phyloP scores from a whole-genome alignment of 2,888 invertebrate species.

The Dasysyrphus tricinctus region DNA sequence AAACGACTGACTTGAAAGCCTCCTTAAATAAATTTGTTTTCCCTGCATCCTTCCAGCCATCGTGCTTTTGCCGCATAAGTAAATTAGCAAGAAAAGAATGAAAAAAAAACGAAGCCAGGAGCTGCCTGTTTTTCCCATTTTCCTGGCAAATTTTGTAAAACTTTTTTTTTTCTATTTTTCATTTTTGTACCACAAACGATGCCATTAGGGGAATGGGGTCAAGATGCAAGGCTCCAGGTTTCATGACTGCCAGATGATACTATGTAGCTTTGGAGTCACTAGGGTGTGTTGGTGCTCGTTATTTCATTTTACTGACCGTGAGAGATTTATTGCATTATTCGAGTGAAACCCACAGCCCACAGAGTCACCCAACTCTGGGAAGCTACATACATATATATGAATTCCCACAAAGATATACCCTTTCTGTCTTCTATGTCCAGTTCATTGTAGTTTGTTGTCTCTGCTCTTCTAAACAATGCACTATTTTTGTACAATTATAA shows the following conservation, averaged over 20 bases:
- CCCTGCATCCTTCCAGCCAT: slow-evolving; percentile 11
- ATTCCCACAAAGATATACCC: slow-evolving; percentile 4
- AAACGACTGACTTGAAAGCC: slow-evolving; percentile 60
- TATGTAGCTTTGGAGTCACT: slow-evolving; percentile 28
- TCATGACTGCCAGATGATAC: slow-evolving; percentile 56
- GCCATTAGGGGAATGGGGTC: slow-evolving; percentile 72
- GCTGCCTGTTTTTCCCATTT: slow-evolving; percentile 15
- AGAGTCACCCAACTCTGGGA: slow-evolving; percentile 5
- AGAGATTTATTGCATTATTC: slow-evolving; percentile 68
- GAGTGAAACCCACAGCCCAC: slow-evolving; percentile 27
- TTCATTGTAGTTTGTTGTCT: slow-evolving; percentile 10
- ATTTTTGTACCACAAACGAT: slow-evolving; percentile 30
- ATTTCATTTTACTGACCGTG: slow-evolving; percentile 73
- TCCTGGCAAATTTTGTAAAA: slow-evolving; percentile 51
- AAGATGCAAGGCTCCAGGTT: slow-evolving; percentile 75
- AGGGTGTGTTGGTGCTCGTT: slow-evolving; percentile 62
- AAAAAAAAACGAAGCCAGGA: slow-evolving; percentile 10
- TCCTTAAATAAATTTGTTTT: slow-evolving; percentile 46
- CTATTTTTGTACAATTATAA: slow-evolving; percentile 64
- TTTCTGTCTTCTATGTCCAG: slow-evolving; percentile 24
- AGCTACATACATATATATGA: background rate
- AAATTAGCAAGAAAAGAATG: slow-evolving; percentile 47
- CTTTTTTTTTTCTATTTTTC: slow-evolving; percentile 21
- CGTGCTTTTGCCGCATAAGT: slow-evolving; percentile 70
- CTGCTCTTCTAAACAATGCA: slow-evolving; percentile 62